Conservation (phyloP, 1,140 invertebrate genomes). For the Tetragonula clypearis region DNA sequence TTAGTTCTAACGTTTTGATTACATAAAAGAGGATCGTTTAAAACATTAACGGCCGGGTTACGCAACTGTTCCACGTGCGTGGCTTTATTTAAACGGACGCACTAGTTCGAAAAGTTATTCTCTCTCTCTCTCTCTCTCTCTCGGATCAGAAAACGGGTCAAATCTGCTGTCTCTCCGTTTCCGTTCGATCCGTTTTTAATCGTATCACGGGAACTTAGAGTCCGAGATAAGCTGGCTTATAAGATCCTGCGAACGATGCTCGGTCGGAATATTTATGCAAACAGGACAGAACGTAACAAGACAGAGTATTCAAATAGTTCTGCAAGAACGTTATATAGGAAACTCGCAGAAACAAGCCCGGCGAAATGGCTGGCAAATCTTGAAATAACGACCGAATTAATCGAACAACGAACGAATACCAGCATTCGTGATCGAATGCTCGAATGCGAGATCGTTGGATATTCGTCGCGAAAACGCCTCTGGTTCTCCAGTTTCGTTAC, state of each 20-base stretch:
- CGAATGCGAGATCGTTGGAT: not conserved
- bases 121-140: not conserved
- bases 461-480: not conserved
- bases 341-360: no score
- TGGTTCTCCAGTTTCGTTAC: slow-evolving; percentile 36
- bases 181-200: not conserved
- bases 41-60: not conserved
- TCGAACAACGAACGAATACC: not conserved
- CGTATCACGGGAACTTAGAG: no score
- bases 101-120: not conserved
- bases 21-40: not conserved
- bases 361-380: no score
- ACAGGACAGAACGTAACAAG: not conserved
- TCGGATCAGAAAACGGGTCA: no score
- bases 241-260: not conserved
- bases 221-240: not conserved
- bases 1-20: not conserved
- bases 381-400: not conserved
- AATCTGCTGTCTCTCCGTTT: no score
- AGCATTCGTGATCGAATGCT: not conserved
- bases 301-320: not conserved
- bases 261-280: not conserved
- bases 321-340: not conserved
- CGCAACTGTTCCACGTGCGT: not conserved
- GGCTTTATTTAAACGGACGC: not conserved